Percentiles rank a stretch among this genome's conserved stretches.
phyloP scores from a whole-genome alignment of 1,140 invertebrate species.

The Whitmania pigra region DNA sequence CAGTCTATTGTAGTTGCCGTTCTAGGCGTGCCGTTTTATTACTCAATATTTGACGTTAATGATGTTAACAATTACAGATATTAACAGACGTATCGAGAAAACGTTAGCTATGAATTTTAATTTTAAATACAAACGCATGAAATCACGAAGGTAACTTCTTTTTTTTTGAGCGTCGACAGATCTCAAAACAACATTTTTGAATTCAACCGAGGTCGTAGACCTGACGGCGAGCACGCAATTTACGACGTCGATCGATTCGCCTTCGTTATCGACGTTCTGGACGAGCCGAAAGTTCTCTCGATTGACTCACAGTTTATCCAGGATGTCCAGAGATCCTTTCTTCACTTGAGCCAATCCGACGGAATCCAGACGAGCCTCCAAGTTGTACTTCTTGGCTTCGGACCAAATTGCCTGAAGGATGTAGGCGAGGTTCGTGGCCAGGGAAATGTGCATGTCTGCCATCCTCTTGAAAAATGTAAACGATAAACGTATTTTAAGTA shows the following conservation, averaged over 20 bases:
- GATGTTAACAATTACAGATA: too few relatives aligned
- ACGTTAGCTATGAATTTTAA: too few relatives aligned
- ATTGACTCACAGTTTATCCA: slow-evolving; percentile 10
- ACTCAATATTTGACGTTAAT: too few relatives aligned
- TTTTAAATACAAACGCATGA: too few relatives aligned
- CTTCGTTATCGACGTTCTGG: too few relatives aligned
- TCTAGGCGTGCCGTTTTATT: too few relatives aligned
- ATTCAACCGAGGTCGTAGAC: neutral
- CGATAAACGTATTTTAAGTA: too few relatives aligned
- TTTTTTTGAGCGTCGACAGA: neutral
- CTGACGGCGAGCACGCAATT: neutral
- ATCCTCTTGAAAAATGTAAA: neutral
- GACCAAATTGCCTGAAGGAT: slow-evolving; percentile 16
- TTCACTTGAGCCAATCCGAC: slow-evolving; percentile 7
- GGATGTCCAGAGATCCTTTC: slow-evolving; percentile 3
- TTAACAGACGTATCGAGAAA: too few relatives aligned
- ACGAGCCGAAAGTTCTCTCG: neutral
- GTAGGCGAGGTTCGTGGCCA: slow-evolving; percentile 14
- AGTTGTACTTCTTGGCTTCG: slow-evolving; percentile 12
- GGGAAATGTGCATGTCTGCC: slow-evolving; percentile 13
- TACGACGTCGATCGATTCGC: neutral
- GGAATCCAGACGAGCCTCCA: neutral
- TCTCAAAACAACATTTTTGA: neutral
- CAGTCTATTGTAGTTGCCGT: too few relatives aligned
- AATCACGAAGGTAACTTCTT: too few relatives aligned